phyloP scores from a whole-genome alignment of 1,140 invertebrate species.

The Nautilus pompilius region DNA sequence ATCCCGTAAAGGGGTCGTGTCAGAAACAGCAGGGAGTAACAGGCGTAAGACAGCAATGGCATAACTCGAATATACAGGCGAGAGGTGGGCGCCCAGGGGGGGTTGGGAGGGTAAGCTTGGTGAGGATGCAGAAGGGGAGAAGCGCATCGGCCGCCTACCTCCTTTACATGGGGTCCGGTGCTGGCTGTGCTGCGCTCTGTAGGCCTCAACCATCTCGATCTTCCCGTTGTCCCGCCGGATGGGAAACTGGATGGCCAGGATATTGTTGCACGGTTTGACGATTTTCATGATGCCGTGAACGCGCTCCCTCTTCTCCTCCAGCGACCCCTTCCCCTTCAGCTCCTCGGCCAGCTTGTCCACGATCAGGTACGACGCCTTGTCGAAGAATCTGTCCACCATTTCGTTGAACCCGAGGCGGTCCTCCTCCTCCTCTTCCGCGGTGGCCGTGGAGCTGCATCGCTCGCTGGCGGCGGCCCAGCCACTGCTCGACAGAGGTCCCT shows the following conservation, averaged over 20 bases:
- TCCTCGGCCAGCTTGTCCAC: conserved; percentile 87
- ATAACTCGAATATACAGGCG: too few species aligned
- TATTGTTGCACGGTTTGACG: conserved; percentile 93
- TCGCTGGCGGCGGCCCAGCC: too few species aligned
- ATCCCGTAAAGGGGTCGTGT: too few species aligned
- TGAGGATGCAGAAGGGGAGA: too few species aligned
- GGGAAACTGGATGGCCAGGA: conserved; percentile 90
- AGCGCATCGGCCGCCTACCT: conserved; percentile 62
- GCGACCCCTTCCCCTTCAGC: conserved; percentile 61
- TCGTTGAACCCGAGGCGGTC: conserved; percentile 7
- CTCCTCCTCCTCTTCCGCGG: too few species aligned
- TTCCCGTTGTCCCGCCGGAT: conserved; percentile 90
- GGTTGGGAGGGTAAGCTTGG: too few species aligned
- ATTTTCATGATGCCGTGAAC: conserved; percentile 82
- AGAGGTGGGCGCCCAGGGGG: too few species aligned
- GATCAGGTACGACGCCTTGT: conserved; percentile 62
- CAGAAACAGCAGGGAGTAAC: too few species aligned
- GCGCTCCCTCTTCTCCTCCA: background rate
- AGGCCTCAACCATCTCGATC: conserved; percentile 95
- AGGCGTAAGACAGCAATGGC: too few species aligned
- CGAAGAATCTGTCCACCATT: conserved; percentile 32
- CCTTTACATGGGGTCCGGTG: conserved; percentile 95
- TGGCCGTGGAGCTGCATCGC: too few species aligned
- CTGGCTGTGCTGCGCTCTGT: conserved; percentile 94
- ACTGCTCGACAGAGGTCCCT: too few species aligned